Conservation (phyloP, 1,140 invertebrate genomes). For the Coboldia fuscipes region DNA sequence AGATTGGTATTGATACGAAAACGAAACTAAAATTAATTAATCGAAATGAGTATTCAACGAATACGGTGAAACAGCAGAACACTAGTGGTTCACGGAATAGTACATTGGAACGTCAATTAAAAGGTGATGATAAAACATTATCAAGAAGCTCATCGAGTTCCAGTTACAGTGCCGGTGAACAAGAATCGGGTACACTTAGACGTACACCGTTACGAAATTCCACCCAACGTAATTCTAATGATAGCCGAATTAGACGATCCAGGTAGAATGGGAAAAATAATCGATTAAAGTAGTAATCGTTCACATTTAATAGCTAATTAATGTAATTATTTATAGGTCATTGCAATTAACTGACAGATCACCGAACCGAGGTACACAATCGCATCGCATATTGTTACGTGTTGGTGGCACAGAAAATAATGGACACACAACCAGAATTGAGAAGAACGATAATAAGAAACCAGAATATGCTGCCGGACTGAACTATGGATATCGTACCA, state of each 20-base stretch:
- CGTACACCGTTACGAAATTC: constrained; percentile 7
- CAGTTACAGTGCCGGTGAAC: constrained; percentile 15
- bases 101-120: constrained; percentile 13
- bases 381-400: constrained; percentile 13
- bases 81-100: constrained; percentile 16
- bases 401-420: constrained; percentile 6
- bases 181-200: constrained; percentile 9
- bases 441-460: not conserved
- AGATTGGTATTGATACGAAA: no score
- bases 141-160: constrained; percentile 20
- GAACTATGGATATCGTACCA: no score
- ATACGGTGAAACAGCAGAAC: not conserved
- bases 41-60: no score
- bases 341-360: constrained; percentile 18
- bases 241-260: constrained; percentile 17
- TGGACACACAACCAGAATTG: not conserved
- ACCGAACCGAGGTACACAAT: constrained; percentile 11
- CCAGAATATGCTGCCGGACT: constrained; percentile 5
- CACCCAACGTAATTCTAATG: constrained; percentile 9
- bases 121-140: constrained; percentile 12
- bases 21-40: no score
- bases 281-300: not conserved
- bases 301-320: not conserved
- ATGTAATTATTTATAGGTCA: constrained; percentile 9
- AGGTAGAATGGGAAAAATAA: constrained; percentile 9